Base-by-base conservation (phyloP, 2,888 invertebrate genomes). In the Drosophila neoperkinsi region DNA sequence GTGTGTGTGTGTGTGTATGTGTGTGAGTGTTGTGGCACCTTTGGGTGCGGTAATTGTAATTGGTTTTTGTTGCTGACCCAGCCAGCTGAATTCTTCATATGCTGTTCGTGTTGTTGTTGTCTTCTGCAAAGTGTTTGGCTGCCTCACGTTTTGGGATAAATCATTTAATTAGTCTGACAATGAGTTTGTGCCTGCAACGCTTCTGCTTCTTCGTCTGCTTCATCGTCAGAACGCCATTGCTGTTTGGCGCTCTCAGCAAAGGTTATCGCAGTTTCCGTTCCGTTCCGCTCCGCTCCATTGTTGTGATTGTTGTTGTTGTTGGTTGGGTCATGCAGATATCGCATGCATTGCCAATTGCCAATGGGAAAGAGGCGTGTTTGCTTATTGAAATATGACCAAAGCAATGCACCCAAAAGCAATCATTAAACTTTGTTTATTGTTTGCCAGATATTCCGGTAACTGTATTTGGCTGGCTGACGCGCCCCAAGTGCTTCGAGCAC, bases 31-130 rank as follows among this genome's bases (percentile, higher is more conserved):
- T 79, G 85, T 89, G 90, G 88, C 88, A 89, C 89, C 91, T 90
- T 79, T 91, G 89, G 90, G 91, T 91, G 91, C 90, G 91, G 90
- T 91, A 90, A 90, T 91, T 90, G 89, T 90, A 90, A 90, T 90
- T 90, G 89, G 91, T 90, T 90, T 90, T 90, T 88, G 80, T 78
- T 75, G 79, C 81, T 73, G 78, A 46, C 67, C 64, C 21, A 52
- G 55, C 71, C 79, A 80, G 82, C 82, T 80, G 82, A 57, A 81
- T 81, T 57, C 69, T 36, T 56, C 51, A 56, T 55, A 1, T 49
- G 53, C 13, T 55, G 46, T 36, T 66, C n/a, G 38, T 70, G 58
- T 33, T 74, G 60, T 65, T 69, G 57, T 52, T 64, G 63, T 63
- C 71, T 66, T 67, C 67, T 53, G 50, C 65, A 58, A 74, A 67